Conservation (phyloP, 2,888 invertebrate genomes). For the Calameuta filiformis region DNA sequence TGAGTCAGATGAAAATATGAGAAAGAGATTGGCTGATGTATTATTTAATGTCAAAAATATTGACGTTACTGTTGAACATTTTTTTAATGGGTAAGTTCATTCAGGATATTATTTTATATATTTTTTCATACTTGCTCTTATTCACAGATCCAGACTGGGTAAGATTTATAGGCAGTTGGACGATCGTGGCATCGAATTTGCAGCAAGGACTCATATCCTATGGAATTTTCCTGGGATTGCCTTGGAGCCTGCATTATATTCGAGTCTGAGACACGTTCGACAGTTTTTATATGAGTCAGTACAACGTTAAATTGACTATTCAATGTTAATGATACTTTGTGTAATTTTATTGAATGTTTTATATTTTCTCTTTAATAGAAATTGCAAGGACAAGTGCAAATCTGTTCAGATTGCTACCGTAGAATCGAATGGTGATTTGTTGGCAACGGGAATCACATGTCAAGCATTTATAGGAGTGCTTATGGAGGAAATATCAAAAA, state of each 20-base stretch:
- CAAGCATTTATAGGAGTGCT: slow-evolving; percentile 53
- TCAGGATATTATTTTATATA: background rate
- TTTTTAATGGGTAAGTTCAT: slow-evolving; percentile 48
- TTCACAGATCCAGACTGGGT: slow-evolving; percentile 43
- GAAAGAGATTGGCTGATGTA: slow-evolving; percentile 28
- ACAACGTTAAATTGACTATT: background rate
- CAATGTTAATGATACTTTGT: background rate
- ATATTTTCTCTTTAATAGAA: background rate
- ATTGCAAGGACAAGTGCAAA: slow-evolving; percentile 23
- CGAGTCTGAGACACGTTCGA: slow-evolving; percentile 31
- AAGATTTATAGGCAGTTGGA: slow-evolving; percentile 32
- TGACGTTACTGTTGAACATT: slow-evolving; percentile 38
- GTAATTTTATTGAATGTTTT: background rate
- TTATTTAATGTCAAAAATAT: slow-evolving; percentile 43
- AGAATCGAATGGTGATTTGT: slow-evolving; percentile 41
- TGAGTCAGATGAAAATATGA: slow-evolving; percentile 23
- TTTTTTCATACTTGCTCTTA: background rate
- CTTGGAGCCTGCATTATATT: slow-evolving; percentile 41
- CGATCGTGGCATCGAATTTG: slow-evolving; percentile 43
- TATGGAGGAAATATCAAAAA: slow-evolving; percentile 42
- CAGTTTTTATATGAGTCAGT: slow-evolving; percentile 37
- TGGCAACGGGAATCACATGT: slow-evolving; percentile 48
- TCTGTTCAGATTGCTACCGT: slow-evolving; percentile 36
- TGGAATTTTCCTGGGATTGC: slow-evolving; percentile 54
- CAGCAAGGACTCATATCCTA: slow-evolving; percentile 50